These are phyloP conservation scores for Bathynomus jamesi DNA, from an alignment of 1,140 invertebrate genomes.

Conservation along the genomic window DNA sequence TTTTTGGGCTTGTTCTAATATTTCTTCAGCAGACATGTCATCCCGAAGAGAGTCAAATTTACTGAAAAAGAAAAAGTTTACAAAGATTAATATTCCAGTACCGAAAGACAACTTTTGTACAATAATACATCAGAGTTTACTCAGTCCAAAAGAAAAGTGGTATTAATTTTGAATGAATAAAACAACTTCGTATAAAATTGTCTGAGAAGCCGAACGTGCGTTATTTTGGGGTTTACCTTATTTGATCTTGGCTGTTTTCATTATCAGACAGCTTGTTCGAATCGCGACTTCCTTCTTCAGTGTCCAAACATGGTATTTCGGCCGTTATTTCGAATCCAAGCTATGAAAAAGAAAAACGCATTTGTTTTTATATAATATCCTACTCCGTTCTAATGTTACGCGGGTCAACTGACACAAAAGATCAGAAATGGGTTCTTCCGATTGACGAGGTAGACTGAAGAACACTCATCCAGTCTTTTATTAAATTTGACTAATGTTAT, in stretches of 20 bases:
- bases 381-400: too few relatives aligned
- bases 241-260: slow-evolving; percentile 45
- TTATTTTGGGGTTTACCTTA: slow-evolving; percentile 35
- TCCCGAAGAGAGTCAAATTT: slow-evolving; percentile 69
- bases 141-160: too few relatives aligned
- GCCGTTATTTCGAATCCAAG: slow-evolving; percentile 21
- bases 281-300: slow-evolving; percentile 1
- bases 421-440: too few relatives aligned
- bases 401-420: too few relatives aligned
- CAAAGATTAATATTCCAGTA: slow-evolving; percentile 3
- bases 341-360: neutral
- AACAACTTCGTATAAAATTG: too few relatives aligned
- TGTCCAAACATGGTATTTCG: neutral
- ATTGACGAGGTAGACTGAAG: too few relatives aligned
- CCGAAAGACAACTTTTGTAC: neutral
- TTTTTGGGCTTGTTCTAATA: slow-evolving; percentile 60
- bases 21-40: slow-evolving; percentile 68
- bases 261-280: slow-evolving; percentile 45
- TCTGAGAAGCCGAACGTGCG: too few relatives aligned
- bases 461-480: too few relatives aligned
- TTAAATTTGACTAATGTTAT: too few relatives aligned
- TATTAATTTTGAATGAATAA: too few relatives aligned
- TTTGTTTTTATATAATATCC: too few relatives aligned
- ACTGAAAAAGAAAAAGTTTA: slow-evolving; percentile 43
- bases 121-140: too few relatives aligned